phyloP scores from a whole-genome alignment of 2,888 invertebrate species.

The Parnassius apollo region DNA sequence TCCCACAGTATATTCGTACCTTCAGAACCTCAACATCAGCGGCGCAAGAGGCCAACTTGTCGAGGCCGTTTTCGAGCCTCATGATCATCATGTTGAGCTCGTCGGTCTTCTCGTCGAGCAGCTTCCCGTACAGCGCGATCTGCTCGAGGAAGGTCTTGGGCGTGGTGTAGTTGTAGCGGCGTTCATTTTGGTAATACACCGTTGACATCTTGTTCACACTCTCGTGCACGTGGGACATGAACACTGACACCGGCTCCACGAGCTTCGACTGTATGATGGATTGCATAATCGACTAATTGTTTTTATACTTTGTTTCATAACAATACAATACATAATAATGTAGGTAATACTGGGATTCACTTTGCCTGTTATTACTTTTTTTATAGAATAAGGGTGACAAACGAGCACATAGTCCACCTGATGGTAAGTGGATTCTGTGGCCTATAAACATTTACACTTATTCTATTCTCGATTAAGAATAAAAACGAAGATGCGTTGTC shows the following conservation, averaged over 20 bases:
- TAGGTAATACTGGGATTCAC: too few species aligned
- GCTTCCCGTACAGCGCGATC: slow-evolving; percentile 89
- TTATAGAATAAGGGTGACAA: too few species aligned
- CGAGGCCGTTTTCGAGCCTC: slow-evolving; percentile 92
- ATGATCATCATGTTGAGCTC: slow-evolving; percentile 88
- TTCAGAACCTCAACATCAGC: slow-evolving; percentile 93
- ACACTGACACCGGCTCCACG: slow-evolving; percentile 86
- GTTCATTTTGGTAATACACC: slow-evolving; percentile 90
- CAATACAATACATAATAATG: too few species aligned
- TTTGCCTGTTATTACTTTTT: too few species aligned
- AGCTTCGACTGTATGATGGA: slow-evolving; percentile 71
- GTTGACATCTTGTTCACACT: slow-evolving; percentile 93
- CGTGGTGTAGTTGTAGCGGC: slow-evolving; percentile 96
- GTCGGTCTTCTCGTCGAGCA: slow-evolving; percentile 84
- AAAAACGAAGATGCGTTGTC: too few species aligned
- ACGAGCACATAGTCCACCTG: too few species aligned
- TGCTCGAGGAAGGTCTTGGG: slow-evolving; percentile 97
- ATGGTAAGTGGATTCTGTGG: too few species aligned
- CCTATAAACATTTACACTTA: too few species aligned
- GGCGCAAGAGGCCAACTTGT: slow-evolving; percentile 92
- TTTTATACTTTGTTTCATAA: too few species aligned
- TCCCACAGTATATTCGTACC: slow-evolving; percentile 48
- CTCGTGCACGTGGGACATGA: slow-evolving; percentile 95
- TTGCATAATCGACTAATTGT: not conserved
- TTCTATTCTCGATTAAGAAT: too few species aligned